Evolutionary conservation across 2,113 vertebrate genomes (phyloP), one percentile per base, ranked within the genome.

Genomic region (Psammodynastes pulverulentus): DNA sequence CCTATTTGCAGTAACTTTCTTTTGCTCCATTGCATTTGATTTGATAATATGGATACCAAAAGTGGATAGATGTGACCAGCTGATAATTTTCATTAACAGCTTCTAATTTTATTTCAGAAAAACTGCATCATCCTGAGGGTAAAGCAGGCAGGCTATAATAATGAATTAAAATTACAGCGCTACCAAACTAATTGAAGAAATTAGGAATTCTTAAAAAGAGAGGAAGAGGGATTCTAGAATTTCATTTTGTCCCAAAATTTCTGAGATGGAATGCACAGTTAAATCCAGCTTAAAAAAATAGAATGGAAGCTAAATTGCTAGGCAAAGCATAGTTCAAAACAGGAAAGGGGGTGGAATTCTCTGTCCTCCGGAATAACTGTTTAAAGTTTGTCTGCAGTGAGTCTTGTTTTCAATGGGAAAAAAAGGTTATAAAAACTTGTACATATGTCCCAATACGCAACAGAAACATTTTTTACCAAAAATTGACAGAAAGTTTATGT

Each of bases 201-300:
- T 58, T 49, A 88, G 0, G 53, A 53, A 79, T 84, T 90, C 62
- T 51, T 72, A 90, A 94, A 89, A 34, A 9, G 39, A 94, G 43
- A 89, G 34, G 29, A 29, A 90, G 2, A 45, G 67, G 90, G 23
- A 87, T 13, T 19, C 17, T 87, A 93, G 0, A 4, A 24, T 62
- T 48, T 43, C 88, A n/a, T 26, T 34, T 8, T 52, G 87, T 29
- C 9, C 15, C 93, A 91, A 90, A 29, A 45, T 62, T 92, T 45
- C 58, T 51, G 54, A 93, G 87, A 62, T 10, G 90, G n/a, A 52
- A 12, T 9, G 48, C 90, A 90, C 56, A 88, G 1, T 13, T 87
- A 24, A 92, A 53, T 56, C 95, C 58, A 90, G 39, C 23, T 94
- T 92, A 26, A 93, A 89, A 93, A 96, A n/a, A 43, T 24, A 88